These are phyloP conservation scores for Brachionus angularis DNA, from an alignment of 1,140 invertebrate species.

Conservation along the genomic window DNA sequence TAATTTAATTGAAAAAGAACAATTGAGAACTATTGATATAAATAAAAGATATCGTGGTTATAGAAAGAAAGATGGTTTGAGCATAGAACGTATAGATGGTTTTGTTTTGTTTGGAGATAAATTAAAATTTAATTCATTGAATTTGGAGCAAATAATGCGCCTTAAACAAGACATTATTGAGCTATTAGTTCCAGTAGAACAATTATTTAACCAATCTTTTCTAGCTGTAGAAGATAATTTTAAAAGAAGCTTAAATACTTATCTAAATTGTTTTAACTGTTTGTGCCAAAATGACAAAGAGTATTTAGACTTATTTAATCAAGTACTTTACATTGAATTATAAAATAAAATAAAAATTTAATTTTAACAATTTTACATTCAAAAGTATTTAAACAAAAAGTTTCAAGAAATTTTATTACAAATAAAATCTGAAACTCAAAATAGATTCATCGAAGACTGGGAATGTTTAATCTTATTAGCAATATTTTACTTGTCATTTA, in stretches of 20 bases:
- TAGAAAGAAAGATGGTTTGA: too few relatives aligned
- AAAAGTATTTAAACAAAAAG: too few relatives aligned
- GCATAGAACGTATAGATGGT: too few relatives aligned
- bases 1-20: background rate
- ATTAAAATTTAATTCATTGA: too few relatives aligned
- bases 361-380: too few relatives aligned
- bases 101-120: too few relatives aligned
- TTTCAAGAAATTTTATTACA: too few relatives aligned
- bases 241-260: background rate
- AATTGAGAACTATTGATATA: background rate
- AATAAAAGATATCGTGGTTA: too few relatives aligned
- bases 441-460: too few relatives aligned
- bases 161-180: background rate
- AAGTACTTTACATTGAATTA: background rate
- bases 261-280: background rate
- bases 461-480: background rate
- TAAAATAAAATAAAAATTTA: too few relatives aligned
- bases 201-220: background rate
- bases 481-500: constrained; percentile 8
- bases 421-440: too few relatives aligned
- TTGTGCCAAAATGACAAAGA: background rate
- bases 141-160: background rate
- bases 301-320: background rate
- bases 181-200: background rate
- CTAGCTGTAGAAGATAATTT: background rate